Evolutionary conservation across 2,113 vertebrate genomes (phyloP).

Genomic region (Accipiter virgatus): DNA sequence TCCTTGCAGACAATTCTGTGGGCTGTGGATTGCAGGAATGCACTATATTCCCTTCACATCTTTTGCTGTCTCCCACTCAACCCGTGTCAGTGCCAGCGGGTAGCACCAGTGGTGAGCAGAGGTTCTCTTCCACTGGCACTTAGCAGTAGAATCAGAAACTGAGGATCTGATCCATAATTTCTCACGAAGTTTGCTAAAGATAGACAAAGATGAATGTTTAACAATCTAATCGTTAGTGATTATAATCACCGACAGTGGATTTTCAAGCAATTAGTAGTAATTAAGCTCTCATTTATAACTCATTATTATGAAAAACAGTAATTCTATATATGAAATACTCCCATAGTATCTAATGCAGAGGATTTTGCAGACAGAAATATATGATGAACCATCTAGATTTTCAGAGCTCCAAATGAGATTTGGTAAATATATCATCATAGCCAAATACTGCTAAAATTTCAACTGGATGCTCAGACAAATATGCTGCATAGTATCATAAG

Average conservation of each 20-base stretch:
- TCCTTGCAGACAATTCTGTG: not conserved
- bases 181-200: conserved; percentile 46
- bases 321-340: conserved; percentile 15
- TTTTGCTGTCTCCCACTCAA: not conserved
- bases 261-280: conserved; percentile 59
- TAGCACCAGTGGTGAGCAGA: not conserved
- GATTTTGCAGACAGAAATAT: conserved; percentile 22
- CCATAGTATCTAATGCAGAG: not conserved
- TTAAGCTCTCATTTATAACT: conserved; percentile 56
- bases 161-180: conserved; percentile 14
- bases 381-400: not conserved
- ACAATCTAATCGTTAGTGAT: conserved; percentile 28
- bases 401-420: not conserved
- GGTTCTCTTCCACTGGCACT: not conserved
- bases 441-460: conserved; percentile 1
- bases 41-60: not conserved
- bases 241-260: conserved; percentile 48
- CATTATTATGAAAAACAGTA: conserved; percentile 57
- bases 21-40: not conserved
- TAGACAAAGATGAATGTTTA: conserved; percentile 34
- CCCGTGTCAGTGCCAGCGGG: not conserved
- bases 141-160: not conserved
- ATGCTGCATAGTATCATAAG: not conserved
- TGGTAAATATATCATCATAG: not conserved
- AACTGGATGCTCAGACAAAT: not conserved